These are phyloP conservation scores for Rhynchomys soricoides DNA, from an alignment of 2,113 vertebrate genomes.

Conservation along the genomic window DNA sequence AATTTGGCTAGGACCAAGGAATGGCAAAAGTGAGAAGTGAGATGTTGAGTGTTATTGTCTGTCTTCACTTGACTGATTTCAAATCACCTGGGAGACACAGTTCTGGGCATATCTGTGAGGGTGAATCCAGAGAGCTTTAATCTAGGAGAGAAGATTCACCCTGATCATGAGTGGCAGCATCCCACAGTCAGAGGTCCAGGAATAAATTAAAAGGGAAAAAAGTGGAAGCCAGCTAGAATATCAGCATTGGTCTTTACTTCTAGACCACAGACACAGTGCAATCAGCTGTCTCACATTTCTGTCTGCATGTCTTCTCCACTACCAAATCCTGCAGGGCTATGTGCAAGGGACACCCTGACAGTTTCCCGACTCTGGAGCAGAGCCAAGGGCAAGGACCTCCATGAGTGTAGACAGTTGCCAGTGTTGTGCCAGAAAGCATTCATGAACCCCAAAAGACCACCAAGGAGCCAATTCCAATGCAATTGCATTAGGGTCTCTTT, in stretches of 20 bases:
- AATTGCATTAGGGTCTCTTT: no score
- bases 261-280: no score
- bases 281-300: neutral
- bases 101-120: neutral
- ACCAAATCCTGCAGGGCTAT: no score
- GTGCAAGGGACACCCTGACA: no score
- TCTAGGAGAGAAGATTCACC: neutral
- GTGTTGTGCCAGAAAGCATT: no score
- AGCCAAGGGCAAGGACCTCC: no score
- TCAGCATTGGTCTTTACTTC: neutral
- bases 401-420: no score
- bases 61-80: neutral
- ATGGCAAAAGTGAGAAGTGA: neutral
- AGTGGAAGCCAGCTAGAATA: neutral
- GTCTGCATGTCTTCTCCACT: neutral
- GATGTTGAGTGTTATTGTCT: neutral
- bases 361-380: no score
- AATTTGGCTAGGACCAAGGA: neutral
- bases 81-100: neutral
- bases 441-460: no score
- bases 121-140: neutral
- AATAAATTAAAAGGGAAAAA: neutral
- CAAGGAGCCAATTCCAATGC: no score
- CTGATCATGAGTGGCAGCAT: neutral
- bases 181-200: neutral